Base-by-base conservation (phyloP, 2,797 vertebrate species). In the Sarcoramphus papa region DNA sequence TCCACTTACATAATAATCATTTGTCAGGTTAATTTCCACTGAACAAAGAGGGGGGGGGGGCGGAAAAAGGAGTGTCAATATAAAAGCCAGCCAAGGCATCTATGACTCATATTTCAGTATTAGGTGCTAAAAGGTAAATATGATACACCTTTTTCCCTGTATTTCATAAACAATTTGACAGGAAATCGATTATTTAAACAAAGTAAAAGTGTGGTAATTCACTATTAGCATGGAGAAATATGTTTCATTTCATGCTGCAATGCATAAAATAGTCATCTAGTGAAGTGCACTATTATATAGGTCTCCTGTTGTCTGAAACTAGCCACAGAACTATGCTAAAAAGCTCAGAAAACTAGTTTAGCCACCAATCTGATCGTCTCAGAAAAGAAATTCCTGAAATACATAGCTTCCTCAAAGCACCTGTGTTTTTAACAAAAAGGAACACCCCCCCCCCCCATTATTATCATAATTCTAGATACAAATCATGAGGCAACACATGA, bases 11-110 rank as follows among this genome's bases (percentile, higher is more conserved):
- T 97, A 98, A 94, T 99, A 99, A 89, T 99, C 99, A 96, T 99
- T 99, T 56, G 98, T 98, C 95, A 99, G 97, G 90, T 99, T 98
- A 88, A 99, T 98, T 91, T 99, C 99, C 98, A 99, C 99, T 99
- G 96, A 92, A 97, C 7, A 94, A 75, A 84, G 31, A 62, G 33
- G 87, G 41, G 70, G 67, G 70, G 24, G 33, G 59, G 60, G 62
- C 37, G 40, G 89, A 77, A 80, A 70, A 85, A 78, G 31, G 30
- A 73, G 3, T 91, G 12, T 64, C 25, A 95, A 77, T 60, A 37
- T 3, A 79, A 80, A 95, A 63, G 87, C 25, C 75, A 60, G 67
- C 11, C 84, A 92, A 91, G 41, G 54, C 40, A 92, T 70, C 53
- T 90, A 9, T 62, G 64, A 81, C 28, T 72, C 47, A 67, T 59